Evolutionary conservation across 2,797 vertebrate species (phyloP).

Genomic region (Acestrorhynchus altus): DNA sequence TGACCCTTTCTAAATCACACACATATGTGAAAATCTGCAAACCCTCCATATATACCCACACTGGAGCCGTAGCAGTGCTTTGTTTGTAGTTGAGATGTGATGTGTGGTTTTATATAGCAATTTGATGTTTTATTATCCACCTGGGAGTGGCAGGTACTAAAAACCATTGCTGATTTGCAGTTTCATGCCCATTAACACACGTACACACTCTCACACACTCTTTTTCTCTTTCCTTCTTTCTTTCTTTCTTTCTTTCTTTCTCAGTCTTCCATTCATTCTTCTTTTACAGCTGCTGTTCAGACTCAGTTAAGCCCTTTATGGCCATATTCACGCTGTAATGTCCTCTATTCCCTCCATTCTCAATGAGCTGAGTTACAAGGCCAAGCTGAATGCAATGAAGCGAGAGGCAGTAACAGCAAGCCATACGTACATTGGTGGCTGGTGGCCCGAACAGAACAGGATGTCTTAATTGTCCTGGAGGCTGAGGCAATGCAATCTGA

Average conservation of each 20-base stretch:
- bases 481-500: not conserved
- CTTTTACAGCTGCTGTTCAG: constrained; percentile 33
- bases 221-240: not conserved
- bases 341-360: constrained; percentile 22
- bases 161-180: constrained; percentile 40
- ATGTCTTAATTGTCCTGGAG: not conserved
- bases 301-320: constrained; percentile 45
- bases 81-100: constrained; percentile 27
- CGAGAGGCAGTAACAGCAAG: not conserved
- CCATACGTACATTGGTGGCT: not conserved
- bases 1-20: constrained; percentile 9
- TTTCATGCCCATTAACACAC: constrained; percentile 34
- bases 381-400: constrained; percentile 11
- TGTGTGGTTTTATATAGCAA: constrained; percentile 42
- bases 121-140: constrained; percentile 45
- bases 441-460: not conserved
- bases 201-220: not conserved
- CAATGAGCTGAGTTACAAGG: constrained; percentile 27
- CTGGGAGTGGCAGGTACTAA: constrained; percentile 43
- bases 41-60: constrained; percentile 19
- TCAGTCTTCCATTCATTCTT: not conserved
- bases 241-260: not conserved
- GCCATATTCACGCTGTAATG: constrained; percentile 29
- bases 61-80: constrained; percentile 33
- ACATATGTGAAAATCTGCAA: not conserved